Conservation (phyloP, 2,113 vertebrate species). For the Nesogale talazaci region DNA sequence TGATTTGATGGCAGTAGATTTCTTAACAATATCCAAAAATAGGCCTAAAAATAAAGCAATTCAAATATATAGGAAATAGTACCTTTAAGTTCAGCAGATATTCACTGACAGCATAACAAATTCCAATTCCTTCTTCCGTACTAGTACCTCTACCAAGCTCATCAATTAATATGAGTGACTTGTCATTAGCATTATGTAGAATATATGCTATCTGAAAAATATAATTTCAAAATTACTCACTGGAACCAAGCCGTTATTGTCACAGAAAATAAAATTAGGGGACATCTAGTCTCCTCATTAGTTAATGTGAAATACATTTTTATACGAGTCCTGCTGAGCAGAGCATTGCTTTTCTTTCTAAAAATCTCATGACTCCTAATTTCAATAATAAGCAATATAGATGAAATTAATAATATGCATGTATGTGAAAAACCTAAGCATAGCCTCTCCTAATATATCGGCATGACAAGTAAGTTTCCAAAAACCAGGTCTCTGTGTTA, state of each 20-base stretch:
- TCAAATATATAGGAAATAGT: conserved; percentile 67
- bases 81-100: conserved; percentile 95
- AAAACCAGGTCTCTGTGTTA: background rate
- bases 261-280: conserved; percentile 35
- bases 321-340: conserved; percentile 35
- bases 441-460: background rate
- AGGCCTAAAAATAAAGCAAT: conserved; percentile 9
- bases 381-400: conserved; percentile 10
- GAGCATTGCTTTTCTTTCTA: conserved; percentile 60
- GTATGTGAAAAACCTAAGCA: conserved; percentile 40
- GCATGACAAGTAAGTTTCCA: background rate
- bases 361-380: conserved; percentile 58
- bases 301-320: conserved; percentile 59
- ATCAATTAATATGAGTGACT: conserved; percentile 96
- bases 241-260: conserved; percentile 28
- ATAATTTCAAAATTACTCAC: conserved; percentile 66
- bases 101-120: conserved; percentile 96
- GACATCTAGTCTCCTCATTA: conserved; percentile 45
- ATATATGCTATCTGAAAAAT: conserved; percentile 94
- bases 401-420: conserved; percentile 2
- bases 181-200: conserved; percentile 94
- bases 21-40: background rate
- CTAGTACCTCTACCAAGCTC: conserved; percentile 97
- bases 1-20: too few relatives aligned
- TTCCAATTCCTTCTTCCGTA: conserved; percentile 96